A percentile compares a stretch with the other conserved stretches of the same genome.
phyloP scores from a whole-genome alignment of 1,140 invertebrate species.

The Teleogryllus occipitalis region DNA sequence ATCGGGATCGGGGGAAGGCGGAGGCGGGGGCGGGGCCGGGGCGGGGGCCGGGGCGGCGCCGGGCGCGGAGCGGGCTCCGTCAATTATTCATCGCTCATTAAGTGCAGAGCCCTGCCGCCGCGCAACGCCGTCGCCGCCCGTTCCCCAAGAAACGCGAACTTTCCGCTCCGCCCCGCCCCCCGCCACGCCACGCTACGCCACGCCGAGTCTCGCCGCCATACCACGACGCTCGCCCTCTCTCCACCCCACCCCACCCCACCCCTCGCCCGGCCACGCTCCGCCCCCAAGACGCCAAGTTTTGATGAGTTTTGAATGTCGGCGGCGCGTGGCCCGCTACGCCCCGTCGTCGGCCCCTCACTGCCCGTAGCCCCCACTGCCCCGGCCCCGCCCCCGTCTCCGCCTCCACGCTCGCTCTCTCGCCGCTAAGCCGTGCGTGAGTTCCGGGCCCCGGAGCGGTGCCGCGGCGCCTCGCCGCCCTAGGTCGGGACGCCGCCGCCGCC shows the following conservation, averaged over 20 bases:
- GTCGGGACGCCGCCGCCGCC: not conserved
- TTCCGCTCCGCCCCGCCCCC: not conserved
- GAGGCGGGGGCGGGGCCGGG: no score
- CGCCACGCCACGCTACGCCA: no score
- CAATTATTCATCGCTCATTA: constrained; percentile 4
- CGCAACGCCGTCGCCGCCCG: no score
- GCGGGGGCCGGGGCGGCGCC: no score
- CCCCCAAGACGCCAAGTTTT: not conserved
- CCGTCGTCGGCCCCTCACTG: not conserved
- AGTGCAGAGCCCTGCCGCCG: not conserved
- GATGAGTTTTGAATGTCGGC: constrained; percentile 3
- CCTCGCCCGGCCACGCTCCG: no score
- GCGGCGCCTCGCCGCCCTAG: no score
- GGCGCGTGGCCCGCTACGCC: not conserved
- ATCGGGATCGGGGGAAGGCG: not conserved
- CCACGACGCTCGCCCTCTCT: no score
- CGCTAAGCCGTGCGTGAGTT: not conserved
- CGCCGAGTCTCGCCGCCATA: no score
- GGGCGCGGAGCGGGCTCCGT: not conserved
- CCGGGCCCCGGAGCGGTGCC: not conserved
- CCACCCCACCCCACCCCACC: no score
- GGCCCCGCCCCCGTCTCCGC: not conserved
- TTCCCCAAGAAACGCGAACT: constrained; percentile 3
- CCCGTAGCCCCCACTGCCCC: not conserved
- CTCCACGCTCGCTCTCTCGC: no score